A percentile compares a stretch with the other conserved stretches of the same genome.
These are phyloP conservation scores for Hemichromis elongatus DNA, from an alignment of 2,113 vertebrate species.

Conservation along the genomic window DNA sequence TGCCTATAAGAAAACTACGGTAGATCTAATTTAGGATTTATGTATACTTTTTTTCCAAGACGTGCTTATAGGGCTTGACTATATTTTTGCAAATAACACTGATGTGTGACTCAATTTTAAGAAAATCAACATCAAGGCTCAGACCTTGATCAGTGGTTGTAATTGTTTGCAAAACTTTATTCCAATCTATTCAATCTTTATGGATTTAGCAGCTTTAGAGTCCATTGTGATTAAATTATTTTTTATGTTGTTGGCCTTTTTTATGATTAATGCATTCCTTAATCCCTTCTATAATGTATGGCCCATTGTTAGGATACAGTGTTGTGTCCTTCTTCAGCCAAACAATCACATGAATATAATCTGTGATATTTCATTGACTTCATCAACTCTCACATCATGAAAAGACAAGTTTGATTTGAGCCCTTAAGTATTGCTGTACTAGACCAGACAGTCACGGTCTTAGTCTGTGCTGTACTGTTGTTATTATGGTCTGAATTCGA, in stretches of 20 bases:
- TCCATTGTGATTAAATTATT: neutral
- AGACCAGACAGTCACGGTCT: neutral
- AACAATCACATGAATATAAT: neutral
- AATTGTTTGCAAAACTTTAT: neutral
- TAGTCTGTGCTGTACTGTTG: neutral
- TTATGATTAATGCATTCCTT: neutral
- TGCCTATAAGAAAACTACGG: neutral
- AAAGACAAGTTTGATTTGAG: neutral
- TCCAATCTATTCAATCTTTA: neutral
- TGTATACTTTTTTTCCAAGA: neutral
- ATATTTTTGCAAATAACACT: neutral
- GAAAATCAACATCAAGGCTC: neutral
- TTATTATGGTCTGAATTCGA: neutral
- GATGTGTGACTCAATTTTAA: neutral
- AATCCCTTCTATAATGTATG: neutral
- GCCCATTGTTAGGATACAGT: fast-evolving
- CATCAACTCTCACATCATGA: neutral
- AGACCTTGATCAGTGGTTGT: neutral
- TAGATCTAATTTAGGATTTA: neutral
- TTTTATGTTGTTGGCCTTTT: neutral
- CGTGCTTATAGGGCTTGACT: neutral
- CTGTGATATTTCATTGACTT: neutral
- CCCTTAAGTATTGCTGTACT: no score
- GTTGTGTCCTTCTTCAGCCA: neutral
- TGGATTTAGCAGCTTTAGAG: neutral